Base-by-base conservation (phyloP, 1,140 invertebrate genomes). In the Drosophila willistoni region DNA sequence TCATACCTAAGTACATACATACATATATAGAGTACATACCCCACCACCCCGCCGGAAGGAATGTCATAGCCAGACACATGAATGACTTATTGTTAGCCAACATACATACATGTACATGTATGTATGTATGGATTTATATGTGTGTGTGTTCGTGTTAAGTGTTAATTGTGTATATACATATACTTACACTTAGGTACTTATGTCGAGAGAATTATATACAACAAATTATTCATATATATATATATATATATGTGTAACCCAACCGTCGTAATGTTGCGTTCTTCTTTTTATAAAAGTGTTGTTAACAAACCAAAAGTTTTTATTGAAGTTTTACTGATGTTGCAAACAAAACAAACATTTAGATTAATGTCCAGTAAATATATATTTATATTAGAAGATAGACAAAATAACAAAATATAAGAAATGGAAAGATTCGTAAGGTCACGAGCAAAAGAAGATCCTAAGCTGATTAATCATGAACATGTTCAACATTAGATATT, bases 271-370 rank as follows among this genome's bases (percentile, higher is more conserved):
- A 83, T 22, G 77, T 89, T 82, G 84, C 84, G 84, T 80, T 77
- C 73, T 69, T 77, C 44, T 59, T 87, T 89, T 89, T 87, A 87
- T 89, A 89, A 87, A 87, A 80, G 84, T 87, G 83, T 86, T 89
- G 79, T 86, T 87, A 86, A 77, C 63, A 78, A 77, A 72, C 68
- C 76, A 69, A 82, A 10, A 51, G 17, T 89, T 83, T 79, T 71
- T 83, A 83, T 87, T 87, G 63, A 84, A 77, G 81, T 84, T 81
- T 84, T 84, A 84, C 74, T 74, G 73, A 84, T 83, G 84, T 87
- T 87, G 77, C 74, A 56, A 59, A 61, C 42, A 39, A 41, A 71
- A 64, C 57, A 71, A 73, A 74, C 74, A 67, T 80, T 67, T 79
- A 69, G 64, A 72, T 80, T 67, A 80, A 67, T 67, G 70, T 81